phyloP scores from a whole-genome alignment of 2,888 invertebrate species.

The Andricus curvator region DNA sequence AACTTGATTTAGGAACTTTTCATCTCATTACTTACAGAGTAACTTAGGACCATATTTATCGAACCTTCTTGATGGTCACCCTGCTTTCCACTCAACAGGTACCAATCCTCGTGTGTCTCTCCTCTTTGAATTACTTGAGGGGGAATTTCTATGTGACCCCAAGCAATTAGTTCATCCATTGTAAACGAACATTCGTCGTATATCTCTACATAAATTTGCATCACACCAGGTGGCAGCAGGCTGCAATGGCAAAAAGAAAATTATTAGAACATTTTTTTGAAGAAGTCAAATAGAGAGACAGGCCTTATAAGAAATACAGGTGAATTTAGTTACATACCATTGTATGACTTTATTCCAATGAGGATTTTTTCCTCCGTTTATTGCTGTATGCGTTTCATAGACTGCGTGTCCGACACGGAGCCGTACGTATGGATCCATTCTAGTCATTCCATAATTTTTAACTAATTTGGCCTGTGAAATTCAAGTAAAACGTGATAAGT shows the following conservation, averaged over 20 bases:
- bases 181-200: slow-evolving; percentile 98
- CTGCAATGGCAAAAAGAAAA: slow-evolving; percentile 76
- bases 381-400: slow-evolving; percentile 96
- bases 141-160: slow-evolving; percentile 94
- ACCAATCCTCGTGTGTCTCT: slow-evolving; percentile 97
- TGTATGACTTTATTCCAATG: slow-evolving; percentile 97
- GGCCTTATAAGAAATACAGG: no score
- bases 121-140: slow-evolving; percentile 86
- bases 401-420: slow-evolving; percentile 95
- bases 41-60: slow-evolving; percentile 94
- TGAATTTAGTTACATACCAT: slow-evolving; percentile 81
- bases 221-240: slow-evolving; percentile 92
- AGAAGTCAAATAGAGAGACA: background rate
- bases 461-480: slow-evolving; percentile 87
- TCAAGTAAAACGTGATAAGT: slow-evolving; percentile 40
- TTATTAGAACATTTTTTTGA: background rate
- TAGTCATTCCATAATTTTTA: slow-evolving; percentile 96
- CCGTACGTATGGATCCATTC: slow-evolving; percentile 98
- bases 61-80: slow-evolving; percentile 96
- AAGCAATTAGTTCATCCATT: slow-evolving; percentile 96
- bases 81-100: slow-evolving; percentile 94
- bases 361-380: slow-evolving; percentile 96
- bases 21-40: slow-evolving; percentile 80
- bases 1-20: no score
- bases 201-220: slow-evolving; percentile 93